Evolutionary conservation across 2,888 invertebrate species (phyloP), one percentile per base, ranked within the genome.

Genomic region (Diabrotica balteata): DNA sequence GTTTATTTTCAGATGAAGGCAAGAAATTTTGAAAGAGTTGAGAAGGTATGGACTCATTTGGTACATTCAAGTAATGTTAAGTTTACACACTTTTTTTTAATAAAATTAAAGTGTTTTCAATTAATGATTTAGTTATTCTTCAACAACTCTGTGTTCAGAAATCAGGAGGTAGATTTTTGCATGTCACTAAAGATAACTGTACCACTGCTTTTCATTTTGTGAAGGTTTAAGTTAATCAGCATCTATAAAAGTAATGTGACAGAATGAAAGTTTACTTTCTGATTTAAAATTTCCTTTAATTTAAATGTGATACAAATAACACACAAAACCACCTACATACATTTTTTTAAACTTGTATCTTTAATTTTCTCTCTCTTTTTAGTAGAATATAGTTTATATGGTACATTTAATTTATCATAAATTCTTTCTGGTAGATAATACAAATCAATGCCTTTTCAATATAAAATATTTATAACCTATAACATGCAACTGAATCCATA

Each of bases 21-120:
- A 76, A 90, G 97, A 84, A 96, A 97, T 87, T 98, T 94, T 88
- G 99, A 99, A 85, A 93, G 93, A 83, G 99, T 99, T 53, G 99
- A 99, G 90, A 97, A 98, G 93, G 96, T 96, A 90, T 77, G 80
- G 74, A 64, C 68, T 66, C 11, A 44, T 63, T 64, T 62, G 58
- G 17, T 50, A 60, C 50, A 49, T 17, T 60, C 55, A 55, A 57
- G 46, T 59, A 49, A 60, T 68, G 59, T 63, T 69, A 80, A 82
- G 79, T 74, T 75, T 78, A 82, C 82, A 50, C 51, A 59, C 51
- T 51, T 63, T 32, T 32, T 32, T 59, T 47, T 43, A 58, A 72
- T 69, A 72, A 74, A 72, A 59, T 63, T 64, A 68, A 65, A 60
- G 52, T 61, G 8, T 63, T 69, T 62, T 50, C 67, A 72, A 69